phyloP scores from a whole-genome alignment of 2,797 vertebrate species.

The Semotilus atromaculatus region DNA sequence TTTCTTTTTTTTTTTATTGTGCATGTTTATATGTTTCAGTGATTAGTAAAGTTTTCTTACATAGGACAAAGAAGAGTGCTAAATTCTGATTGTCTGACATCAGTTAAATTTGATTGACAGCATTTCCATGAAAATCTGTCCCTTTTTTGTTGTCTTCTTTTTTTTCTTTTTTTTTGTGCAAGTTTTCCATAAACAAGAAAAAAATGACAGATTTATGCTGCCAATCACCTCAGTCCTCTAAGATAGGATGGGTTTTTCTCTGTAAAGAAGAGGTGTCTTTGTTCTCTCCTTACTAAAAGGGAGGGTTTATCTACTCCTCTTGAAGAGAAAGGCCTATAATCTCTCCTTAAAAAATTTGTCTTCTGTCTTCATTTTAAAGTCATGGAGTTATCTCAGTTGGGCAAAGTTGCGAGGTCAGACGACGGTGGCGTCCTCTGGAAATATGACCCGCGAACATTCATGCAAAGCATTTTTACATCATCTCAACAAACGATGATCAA shows the following conservation, averaged over 20 bases:
- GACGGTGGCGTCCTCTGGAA: slow-evolving; percentile 5
- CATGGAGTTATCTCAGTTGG: slow-evolving; percentile 27
- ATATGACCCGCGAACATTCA: not conserved
- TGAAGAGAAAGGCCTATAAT: slow-evolving; percentile 26
- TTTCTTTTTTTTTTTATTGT: not conserved
- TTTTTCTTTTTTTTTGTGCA: not conserved
- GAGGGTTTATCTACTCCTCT: slow-evolving; percentile 13
- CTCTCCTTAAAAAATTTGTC: slow-evolving; percentile 37
- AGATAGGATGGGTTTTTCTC: not conserved
- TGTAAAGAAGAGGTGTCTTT: not conserved
- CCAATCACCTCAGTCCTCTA: slow-evolving; percentile 14
- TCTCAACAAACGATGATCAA: slow-evolving; percentile 6
- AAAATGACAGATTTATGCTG: slow-evolving; percentile 21
- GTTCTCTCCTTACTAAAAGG: slow-evolving; percentile 9
- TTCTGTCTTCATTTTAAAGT: slow-evolving; percentile 38
- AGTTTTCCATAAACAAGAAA: not conserved
- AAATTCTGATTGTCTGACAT: slow-evolving; percentile 2
- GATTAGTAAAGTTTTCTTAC: not conserved
- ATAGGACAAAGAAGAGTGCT: not conserved
- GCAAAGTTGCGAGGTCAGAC: slow-evolving; percentile 31
- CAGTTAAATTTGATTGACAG: slow-evolving; percentile 5
- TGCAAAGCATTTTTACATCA: not conserved
- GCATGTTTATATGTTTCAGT: not conserved
- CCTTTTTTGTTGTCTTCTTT: not conserved
- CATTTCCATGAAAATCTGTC: not conserved